phyloP scores from a whole-genome alignment of 1,140 invertebrate species.

The Brachionus calyciflorus region DNA sequence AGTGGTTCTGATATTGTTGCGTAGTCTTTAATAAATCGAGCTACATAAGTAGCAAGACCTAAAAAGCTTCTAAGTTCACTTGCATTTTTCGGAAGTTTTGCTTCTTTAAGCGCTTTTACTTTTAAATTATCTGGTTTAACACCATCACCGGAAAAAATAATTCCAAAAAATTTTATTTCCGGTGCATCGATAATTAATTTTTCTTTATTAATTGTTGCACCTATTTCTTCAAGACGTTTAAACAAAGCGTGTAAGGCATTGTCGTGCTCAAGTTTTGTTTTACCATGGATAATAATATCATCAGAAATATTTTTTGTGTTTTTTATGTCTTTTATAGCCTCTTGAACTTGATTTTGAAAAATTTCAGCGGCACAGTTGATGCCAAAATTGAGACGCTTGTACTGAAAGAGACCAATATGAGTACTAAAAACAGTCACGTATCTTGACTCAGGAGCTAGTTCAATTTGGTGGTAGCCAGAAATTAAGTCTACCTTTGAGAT shows the following conservation, averaged over 20 bases:
- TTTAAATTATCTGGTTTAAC: slow-evolving; percentile 56
- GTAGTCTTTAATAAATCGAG: slow-evolving; percentile 49
- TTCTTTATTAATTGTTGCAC: slow-evolving; percentile 52
- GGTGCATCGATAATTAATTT: slow-evolving; percentile 54
- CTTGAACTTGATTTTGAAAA: slow-evolving; percentile 48
- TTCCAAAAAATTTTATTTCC: slow-evolving; percentile 57
- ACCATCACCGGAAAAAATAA: slow-evolving; percentile 50
- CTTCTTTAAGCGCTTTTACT: slow-evolving; percentile 47
- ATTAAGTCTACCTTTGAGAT: slow-evolving; percentile 62
- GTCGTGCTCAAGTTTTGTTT: slow-evolving; percentile 49
- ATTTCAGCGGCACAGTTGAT: slow-evolving; percentile 50
- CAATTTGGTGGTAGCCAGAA: slow-evolving; percentile 55
- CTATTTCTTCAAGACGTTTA: slow-evolving; percentile 48
- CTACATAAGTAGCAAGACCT: slow-evolving; percentile 49
- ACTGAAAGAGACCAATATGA: slow-evolving; percentile 49
- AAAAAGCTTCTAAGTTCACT: slow-evolving; percentile 50
- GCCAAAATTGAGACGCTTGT: slow-evolving; percentile 50
- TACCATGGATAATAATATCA: slow-evolving; percentile 51
- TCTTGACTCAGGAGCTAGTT: slow-evolving; percentile 47
- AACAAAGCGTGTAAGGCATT: slow-evolving; percentile 49
- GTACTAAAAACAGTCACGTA: slow-evolving; percentile 49
- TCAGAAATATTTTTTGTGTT: slow-evolving; percentile 48
- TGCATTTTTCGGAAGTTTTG: slow-evolving; percentile 47
- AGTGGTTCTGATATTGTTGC: too few relatives aligned
- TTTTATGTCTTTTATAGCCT: slow-evolving; percentile 48